Evolutionary conservation across 2,888 invertebrate genomes (phyloP).

Genomic region (Ichneumoninae sp.): DNA sequence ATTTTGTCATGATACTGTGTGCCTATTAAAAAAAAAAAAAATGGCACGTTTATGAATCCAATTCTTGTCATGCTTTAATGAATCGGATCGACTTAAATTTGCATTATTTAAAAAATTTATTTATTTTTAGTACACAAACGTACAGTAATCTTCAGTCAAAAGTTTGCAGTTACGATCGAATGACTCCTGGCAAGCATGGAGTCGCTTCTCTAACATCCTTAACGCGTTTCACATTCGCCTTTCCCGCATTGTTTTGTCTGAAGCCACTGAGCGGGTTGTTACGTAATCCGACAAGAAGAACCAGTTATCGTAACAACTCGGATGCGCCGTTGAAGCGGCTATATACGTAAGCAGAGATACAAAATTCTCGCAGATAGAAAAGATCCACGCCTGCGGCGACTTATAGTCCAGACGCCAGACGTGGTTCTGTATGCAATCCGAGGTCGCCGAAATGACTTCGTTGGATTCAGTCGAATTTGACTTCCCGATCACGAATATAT

Average conservation of each 20-base stretch:
- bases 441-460: too few relatives aligned
- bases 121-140: too few relatives aligned
- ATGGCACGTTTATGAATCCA: too few relatives aligned
- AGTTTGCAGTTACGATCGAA: background rate
- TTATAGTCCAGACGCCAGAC: too few relatives aligned
- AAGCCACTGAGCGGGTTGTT: slow-evolving; percentile 20
- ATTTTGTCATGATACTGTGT: too few relatives aligned
- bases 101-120: too few relatives aligned
- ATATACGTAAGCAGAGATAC: slow-evolving; percentile 3
- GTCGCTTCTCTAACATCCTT: background rate
- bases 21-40: too few relatives aligned
- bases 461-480: too few relatives aligned
- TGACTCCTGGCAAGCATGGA: background rate
- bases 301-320: slow-evolving; percentile 52
- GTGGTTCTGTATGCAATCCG: too few relatives aligned
- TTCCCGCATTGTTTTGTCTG: slow-evolving; percentile 25
- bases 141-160: background rate
- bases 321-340: slow-evolving; percentile 43
- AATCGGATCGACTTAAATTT: too few relatives aligned
- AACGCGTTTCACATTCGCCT: background rate
- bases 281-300: slow-evolving; percentile 48
- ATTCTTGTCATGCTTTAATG: too few relatives aligned
- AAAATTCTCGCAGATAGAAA: background rate
- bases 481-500: too few relatives aligned
- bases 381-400: slow-evolving; percentile 1